Evolutionary conservation across 2,797 vertebrate genomes (phyloP).

Genomic region (Coracias cyanogaster): DNA sequence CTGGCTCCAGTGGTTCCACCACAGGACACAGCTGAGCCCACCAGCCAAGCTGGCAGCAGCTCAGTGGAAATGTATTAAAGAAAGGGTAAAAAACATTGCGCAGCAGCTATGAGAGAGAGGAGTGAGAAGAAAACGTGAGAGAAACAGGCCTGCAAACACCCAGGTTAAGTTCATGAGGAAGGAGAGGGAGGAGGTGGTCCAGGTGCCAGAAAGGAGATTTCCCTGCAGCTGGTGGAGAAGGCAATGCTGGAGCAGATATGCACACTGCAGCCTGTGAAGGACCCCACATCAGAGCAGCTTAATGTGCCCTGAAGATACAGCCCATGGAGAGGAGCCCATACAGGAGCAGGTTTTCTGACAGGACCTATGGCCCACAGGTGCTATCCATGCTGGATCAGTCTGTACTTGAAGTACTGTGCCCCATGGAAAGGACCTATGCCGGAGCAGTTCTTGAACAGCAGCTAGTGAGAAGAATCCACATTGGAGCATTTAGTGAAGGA

Average conservation of each 20-base stretch:
- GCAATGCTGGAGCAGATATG: background rate
- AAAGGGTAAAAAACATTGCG: background rate
- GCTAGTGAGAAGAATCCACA: too few relatives aligned
- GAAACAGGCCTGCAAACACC: background rate
- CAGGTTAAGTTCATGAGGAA: background rate
- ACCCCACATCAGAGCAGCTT: accelerated
- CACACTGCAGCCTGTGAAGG: background rate
- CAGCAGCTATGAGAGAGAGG: background rate
- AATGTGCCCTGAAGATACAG: background rate
- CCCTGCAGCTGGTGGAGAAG: background rate
- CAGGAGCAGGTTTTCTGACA: background rate
- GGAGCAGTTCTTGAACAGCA: too few relatives aligned
- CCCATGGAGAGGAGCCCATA: background rate
- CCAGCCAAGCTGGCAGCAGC: background rate
- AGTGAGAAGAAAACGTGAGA: background rate
- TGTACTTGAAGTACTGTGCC: too few relatives aligned
- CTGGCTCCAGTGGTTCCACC: background rate
- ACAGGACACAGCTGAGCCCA: background rate
- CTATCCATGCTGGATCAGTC: too few relatives aligned
- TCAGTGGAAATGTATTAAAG: background rate
- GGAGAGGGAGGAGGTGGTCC: background rate
- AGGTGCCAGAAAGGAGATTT: accelerated
- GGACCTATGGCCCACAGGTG: background rate
- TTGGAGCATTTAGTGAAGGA: too few relatives aligned
- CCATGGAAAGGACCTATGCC: too few relatives aligned